phyloP scores from a whole-genome alignment of 2,797 vertebrate genomes.

The Syngnathus acus region DNA sequence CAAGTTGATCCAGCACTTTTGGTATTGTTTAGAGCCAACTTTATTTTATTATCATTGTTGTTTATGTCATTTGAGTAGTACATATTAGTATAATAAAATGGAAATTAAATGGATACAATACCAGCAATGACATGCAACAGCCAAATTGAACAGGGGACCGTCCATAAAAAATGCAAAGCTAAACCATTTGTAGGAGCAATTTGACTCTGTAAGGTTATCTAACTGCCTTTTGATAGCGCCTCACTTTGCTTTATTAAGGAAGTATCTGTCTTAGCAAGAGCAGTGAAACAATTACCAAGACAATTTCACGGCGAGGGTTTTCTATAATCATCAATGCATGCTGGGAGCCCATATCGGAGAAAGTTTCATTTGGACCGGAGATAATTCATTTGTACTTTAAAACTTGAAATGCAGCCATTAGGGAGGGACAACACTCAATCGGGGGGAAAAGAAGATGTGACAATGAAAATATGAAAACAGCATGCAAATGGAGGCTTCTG shows the following conservation, averaged over 20 bases:
- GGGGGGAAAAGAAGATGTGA: conserved; percentile 26
- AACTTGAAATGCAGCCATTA: conserved; percentile 62
- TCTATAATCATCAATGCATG: conserved; percentile 68
- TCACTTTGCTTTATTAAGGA: conserved; percentile 56
- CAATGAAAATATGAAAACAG: conserved; percentile 52
- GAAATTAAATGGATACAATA: conserved; percentile 19
- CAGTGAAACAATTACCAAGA: conserved; percentile 65
- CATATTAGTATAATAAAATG: conserved; percentile 9
- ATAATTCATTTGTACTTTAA: conserved; percentile 67
- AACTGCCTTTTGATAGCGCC: conserved; percentile 42
- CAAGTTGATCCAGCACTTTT: not conserved
- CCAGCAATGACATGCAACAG: conserved; percentile 17
- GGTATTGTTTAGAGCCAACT: not conserved
- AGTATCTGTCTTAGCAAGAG: conserved; percentile 54
- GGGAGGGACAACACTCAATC: conserved; percentile 53
- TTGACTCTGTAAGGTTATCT: conserved; percentile 46
- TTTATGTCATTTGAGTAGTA: conserved; percentile 9
- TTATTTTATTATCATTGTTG: not conserved
- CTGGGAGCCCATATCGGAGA: conserved; percentile 60
- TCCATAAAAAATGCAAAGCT: conserved; percentile 27
- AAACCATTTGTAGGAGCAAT: conserved; percentile 39
- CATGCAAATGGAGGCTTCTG: conserved; percentile 55
- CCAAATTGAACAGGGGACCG: conserved; percentile 25
- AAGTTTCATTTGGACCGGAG: conserved; percentile 62
- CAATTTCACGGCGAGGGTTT: conserved; percentile 64